Evolutionary conservation across 2,113 vertebrate species (phyloP).

Genomic region (Charadrius vociferus): DNA sequence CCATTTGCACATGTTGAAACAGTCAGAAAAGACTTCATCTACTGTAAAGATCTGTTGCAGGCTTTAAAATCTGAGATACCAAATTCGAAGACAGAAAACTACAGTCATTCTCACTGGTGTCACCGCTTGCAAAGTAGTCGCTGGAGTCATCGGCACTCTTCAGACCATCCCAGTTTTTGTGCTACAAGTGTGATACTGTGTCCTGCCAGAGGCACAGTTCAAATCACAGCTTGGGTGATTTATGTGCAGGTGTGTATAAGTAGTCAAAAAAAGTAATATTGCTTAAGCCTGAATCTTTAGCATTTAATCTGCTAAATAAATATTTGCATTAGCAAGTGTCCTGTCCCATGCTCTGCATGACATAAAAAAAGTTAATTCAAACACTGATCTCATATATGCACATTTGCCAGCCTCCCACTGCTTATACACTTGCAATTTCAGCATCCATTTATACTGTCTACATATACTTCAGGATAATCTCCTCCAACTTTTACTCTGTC

Average conservation of each 20-base stretch:
- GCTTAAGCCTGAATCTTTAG: not conserved
- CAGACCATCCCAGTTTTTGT: not conserved
- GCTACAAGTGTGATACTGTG: not conserved
- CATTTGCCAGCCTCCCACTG: not conserved
- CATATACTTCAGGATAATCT: not conserved
- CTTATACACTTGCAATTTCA: not conserved
- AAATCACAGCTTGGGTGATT: not conserved
- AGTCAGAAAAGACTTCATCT: not conserved
- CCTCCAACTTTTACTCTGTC: not conserved
- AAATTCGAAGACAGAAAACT: not conserved
- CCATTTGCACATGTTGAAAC: not conserved
- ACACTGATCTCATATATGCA: not conserved
- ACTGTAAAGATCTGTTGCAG: not conserved
- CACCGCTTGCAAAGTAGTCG: not conserved
- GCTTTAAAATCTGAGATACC: rapidly evolving
- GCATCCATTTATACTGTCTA: not conserved
- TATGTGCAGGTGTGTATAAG: not conserved
- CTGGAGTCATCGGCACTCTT: not conserved
- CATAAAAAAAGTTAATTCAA: not conserved
- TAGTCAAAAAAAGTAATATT: not conserved
- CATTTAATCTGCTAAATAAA: not conserved
- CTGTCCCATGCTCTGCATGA: not conserved
- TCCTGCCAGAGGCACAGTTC: not conserved
- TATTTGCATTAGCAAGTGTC: not conserved
- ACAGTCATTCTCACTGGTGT: not conserved